Conservation (phyloP, 2,113 vertebrate species). For the Melanocharis versteri region DNA sequence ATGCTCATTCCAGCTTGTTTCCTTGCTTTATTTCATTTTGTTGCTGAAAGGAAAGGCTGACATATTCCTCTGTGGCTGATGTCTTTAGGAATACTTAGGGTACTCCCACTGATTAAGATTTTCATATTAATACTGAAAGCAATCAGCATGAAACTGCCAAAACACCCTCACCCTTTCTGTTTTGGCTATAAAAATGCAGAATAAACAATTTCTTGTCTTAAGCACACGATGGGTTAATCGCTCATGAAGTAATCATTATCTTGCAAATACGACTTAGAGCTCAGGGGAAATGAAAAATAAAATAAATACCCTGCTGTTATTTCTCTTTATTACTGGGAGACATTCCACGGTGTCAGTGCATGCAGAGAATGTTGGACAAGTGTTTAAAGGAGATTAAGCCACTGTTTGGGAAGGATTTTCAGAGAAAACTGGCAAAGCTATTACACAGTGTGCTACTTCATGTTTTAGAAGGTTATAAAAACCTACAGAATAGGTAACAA, state of each 20-base stretch:
- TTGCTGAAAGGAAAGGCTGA: not conserved
- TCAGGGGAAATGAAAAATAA: constrained; percentile 5
- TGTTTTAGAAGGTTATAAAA: not conserved
- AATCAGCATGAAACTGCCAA: not conserved
- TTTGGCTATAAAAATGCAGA: not conserved
- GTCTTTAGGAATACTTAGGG: not conserved
- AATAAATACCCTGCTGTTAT: not conserved
- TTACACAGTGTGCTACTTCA: not conserved
- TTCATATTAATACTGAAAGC: constrained; percentile 8
- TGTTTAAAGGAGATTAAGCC: constrained; percentile 48
- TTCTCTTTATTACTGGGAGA: not conserved
- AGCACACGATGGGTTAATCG: not conserved
- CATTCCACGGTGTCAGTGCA: not conserved
- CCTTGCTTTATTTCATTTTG: not conserved
- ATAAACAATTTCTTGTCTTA: not conserved
- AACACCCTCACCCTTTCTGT: not conserved
- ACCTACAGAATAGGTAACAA: not conserved
- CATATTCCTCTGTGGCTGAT: not conserved
- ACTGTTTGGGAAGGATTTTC: constrained; percentile 8
- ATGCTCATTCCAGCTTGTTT: not conserved
- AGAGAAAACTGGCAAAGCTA: not conserved
- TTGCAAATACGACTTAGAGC: not conserved
- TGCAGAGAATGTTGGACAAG: not conserved
- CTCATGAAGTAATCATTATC: not conserved
- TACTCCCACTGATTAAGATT: constrained; percentile 5